phyloP scores from a whole-genome alignment of 2,113 vertebrate genomes.

The Onychostruthus taczanowskii region DNA sequence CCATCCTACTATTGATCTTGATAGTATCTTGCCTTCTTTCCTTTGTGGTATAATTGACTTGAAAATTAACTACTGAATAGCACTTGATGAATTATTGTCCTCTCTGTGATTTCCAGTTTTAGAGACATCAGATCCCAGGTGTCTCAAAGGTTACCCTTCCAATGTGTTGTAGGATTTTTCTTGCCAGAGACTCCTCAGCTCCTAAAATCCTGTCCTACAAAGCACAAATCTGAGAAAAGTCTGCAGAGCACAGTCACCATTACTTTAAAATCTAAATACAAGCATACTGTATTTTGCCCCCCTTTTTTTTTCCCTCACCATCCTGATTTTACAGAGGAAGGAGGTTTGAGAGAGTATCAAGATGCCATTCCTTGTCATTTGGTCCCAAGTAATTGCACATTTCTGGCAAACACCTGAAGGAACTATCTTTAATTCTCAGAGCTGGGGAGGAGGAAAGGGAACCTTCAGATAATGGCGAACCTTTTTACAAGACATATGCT shows the following conservation, averaged over 20 bases:
- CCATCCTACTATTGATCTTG: not conserved
- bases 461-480: not conserved
- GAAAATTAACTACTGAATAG: not conserved
- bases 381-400: not conserved
- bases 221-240: not conserved
- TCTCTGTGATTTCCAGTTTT: not conserved
- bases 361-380: not conserved
- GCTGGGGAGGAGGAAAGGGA: accelerated
- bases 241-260: not conserved
- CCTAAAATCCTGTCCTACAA: not conserved
- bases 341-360: not conserved
- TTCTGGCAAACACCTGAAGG: not conserved
- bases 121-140: not conserved
- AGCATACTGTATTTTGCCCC: not conserved
- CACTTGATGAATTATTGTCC: not conserved
- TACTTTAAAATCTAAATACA: not conserved
- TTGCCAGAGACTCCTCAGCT: not conserved
- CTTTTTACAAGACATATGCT: not conserved
- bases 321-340: not conserved
- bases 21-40: not conserved
- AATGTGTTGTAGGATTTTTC: accelerated
- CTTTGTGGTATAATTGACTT: not conserved
- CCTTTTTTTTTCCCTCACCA: not conserved
- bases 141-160: not conserved
- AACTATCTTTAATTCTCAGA: not conserved